Conservation (phyloP, 1,140 invertebrate species). For the Meteorus sp. region DNA sequence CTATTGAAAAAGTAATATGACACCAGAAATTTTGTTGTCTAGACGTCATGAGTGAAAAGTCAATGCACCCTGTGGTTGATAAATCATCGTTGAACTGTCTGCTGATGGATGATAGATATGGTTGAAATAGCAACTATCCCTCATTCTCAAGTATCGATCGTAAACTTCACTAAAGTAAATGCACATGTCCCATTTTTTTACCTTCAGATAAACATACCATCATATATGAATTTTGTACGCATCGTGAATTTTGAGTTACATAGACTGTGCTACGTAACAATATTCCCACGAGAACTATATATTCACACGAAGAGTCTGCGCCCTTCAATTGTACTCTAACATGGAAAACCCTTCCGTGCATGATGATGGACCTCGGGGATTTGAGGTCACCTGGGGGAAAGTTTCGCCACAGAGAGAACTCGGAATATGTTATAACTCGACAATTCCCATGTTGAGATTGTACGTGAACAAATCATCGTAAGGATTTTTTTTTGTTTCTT, state of each 20-base stretch:
- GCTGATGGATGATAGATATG: no score
- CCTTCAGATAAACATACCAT: no score
- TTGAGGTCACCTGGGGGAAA: not conserved
- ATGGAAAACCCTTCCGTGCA: slow-evolving; percentile 7
- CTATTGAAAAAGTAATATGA: not conserved
- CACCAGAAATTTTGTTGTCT: not conserved
- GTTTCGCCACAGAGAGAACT: not conserved
- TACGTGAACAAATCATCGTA: not conserved
- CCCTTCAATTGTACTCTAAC: slow-evolving; percentile 16
- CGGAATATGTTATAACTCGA: no score
- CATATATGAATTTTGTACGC: not conserved
- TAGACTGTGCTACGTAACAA: no score
- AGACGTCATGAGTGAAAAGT: no score
- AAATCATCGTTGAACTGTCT: not conserved
- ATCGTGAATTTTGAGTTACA: not conserved
- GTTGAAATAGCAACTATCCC: not conserved
- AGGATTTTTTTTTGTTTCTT: no score
- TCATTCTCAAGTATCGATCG: not conserved
- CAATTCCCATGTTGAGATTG: no score
- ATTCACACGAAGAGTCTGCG: not conserved
- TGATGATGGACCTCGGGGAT: slow-evolving; percentile 21
- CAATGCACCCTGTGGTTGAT: not conserved
- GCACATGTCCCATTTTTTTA: no score
- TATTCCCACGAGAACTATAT: not conserved
- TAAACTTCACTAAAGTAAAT: not conserved